phyloP scores from a whole-genome alignment of 2,888 invertebrate genomes.

The Nemotelus nigrinus region DNA sequence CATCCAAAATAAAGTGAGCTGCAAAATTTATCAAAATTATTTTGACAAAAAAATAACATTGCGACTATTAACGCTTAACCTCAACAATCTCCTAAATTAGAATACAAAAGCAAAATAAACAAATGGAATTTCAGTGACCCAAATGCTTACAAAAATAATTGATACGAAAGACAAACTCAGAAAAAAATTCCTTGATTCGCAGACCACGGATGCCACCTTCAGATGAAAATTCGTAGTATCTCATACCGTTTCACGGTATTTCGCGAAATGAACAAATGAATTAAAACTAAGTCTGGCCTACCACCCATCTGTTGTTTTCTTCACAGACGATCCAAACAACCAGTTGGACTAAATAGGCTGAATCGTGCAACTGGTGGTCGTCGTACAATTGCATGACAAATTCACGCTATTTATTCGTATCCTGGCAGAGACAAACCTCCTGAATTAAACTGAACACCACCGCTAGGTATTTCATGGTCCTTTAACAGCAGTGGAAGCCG shows the following conservation, averaged over 20 bases:
- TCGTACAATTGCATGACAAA: slow-evolving; percentile 47
- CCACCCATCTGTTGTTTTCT: not conserved
- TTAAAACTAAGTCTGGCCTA: not conserved
- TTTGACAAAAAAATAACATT: no score
- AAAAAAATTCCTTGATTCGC: no score
- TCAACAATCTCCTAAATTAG: no score
- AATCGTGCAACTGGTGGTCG: not conserved
- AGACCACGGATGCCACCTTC: no score
- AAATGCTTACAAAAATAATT: no score
- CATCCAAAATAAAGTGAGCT: no score
- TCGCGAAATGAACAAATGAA: slow-evolving; percentile 38
- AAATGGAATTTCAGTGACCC: no score
- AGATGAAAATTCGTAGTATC: no score
- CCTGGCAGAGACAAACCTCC: slow-evolving; percentile 47
- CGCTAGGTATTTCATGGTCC: not conserved
- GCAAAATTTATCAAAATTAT: no score
- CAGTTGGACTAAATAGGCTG: slow-evolving; percentile 12
- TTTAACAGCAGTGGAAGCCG: not conserved
- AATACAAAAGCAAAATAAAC: no score
- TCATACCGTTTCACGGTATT: slow-evolving; percentile 17
- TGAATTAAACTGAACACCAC: slow-evolving; percentile 45
- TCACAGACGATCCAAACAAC: slow-evolving; percentile 2
- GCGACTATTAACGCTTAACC: no score
- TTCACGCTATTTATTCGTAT: slow-evolving; percentile 47
- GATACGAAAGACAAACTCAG: no score